phyloP scores from a whole-genome alignment of 2,888 invertebrate species.

The Biston betularia region DNA sequence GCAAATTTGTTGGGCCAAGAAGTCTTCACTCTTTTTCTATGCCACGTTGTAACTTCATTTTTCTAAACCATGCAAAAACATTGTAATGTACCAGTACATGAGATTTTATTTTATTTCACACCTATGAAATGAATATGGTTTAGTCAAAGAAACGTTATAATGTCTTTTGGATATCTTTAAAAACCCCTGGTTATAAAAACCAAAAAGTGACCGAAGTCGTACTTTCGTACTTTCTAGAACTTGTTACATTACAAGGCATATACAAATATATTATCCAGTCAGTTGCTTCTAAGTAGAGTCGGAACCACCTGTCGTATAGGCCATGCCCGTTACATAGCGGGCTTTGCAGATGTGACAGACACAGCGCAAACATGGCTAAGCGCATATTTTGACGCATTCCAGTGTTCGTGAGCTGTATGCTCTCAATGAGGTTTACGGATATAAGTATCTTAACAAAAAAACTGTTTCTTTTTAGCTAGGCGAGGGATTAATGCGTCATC shows the following conservation, averaged over 20 bases:
- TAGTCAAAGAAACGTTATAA: too few species aligned
- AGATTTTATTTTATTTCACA: too few species aligned
- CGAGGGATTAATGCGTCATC: too few species aligned
- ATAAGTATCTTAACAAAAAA: background rate
- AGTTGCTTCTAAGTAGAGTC: conserved; percentile 37
- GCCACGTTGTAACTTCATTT: too few species aligned
- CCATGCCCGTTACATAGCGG: conserved; percentile 59
- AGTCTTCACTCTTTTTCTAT: too few species aligned
- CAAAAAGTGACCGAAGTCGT: background rate
- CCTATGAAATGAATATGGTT: too few species aligned
- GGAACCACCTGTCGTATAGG: conserved; percentile 40
- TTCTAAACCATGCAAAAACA: too few species aligned
- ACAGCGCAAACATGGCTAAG: conserved; percentile 43
- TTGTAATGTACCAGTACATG: too few species aligned
- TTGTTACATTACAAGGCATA: conserved; percentile 2
- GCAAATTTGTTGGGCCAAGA: too few species aligned
- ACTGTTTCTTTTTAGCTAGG: too few species aligned
- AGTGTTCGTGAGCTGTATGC: background rate
- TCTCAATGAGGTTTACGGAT: background rate
- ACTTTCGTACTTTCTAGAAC: conserved; percentile 8
- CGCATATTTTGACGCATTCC: conserved; percentile 39
- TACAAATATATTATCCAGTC: background rate
- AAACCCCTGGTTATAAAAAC: background rate
- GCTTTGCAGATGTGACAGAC: conserved; percentile 48
- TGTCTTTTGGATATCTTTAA: background rate